Percentiles rank a stretch among this genome's conserved stretches.
Evolutionary conservation across 2,888 invertebrate genomes (phyloP).

Genomic region (Hirtodrosophila alboralis): DNA sequence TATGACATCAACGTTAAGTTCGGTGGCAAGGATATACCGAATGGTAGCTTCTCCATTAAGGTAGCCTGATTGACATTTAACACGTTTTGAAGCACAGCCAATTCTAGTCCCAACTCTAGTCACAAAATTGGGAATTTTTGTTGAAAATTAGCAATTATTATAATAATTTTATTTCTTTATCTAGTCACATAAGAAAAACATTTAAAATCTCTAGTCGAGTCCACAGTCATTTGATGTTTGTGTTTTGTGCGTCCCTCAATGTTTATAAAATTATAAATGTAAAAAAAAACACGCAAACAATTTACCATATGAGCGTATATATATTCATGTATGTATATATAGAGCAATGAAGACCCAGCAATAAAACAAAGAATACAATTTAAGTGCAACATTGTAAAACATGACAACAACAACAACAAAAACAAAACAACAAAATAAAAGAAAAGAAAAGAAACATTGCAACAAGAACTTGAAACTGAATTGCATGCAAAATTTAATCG

Average conservation of each 20-base stretch:
- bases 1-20: slow-evolving; percentile 94
- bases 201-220: slow-evolving; percentile 53
- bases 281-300: slow-evolving; percentile 77
- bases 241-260: slow-evolving; percentile 61
- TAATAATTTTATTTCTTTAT: slow-evolving; percentile 52
- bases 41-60: slow-evolving; percentile 90
- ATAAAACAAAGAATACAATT: slow-evolving; percentile 63
- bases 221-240: slow-evolving; percentile 64
- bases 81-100: slow-evolving; percentile 17
- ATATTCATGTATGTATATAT: slow-evolving; percentile 27
- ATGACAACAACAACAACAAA: too few relatives aligned
- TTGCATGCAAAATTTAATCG: slow-evolving; percentile 65
- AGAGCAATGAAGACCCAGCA: slow-evolving; percentile 58
- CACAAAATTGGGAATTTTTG: slow-evolving; percentile 49
- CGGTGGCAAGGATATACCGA: slow-evolving; percentile 92
- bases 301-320: slow-evolving; percentile 43
- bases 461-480: slow-evolving; percentile 46
- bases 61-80: slow-evolving; percentile 85
- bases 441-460: slow-evolving; percentile 37
- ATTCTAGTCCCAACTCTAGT: slow-evolving; percentile 55
- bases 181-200: slow-evolving; percentile 57
- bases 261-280: slow-evolving; percentile 47
- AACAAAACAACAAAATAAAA: slow-evolving; percentile 50
- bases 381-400: slow-evolving; percentile 78
- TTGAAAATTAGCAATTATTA: slow-evolving; percentile 82